phyloP scores from a whole-genome alignment of 2,888 invertebrate genomes.

The Drosophila neonasuta region DNA sequence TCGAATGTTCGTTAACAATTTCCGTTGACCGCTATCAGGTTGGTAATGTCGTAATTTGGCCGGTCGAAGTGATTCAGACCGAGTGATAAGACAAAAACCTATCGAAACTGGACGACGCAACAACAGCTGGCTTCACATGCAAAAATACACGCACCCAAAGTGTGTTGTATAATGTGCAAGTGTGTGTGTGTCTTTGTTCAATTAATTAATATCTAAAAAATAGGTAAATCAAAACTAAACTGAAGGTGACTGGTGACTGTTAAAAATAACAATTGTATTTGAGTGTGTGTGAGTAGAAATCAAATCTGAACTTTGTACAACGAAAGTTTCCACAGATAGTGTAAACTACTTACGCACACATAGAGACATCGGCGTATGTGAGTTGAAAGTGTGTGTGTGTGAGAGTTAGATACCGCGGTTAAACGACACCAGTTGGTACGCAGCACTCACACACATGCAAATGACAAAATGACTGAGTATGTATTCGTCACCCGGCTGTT shows the following conservation, averaged over 20 bases:
- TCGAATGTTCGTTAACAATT: conserved; percentile 12
- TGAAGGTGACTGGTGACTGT: conserved; percentile 41
- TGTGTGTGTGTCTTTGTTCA: conserved; percentile 23
- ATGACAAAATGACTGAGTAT: not conserved
- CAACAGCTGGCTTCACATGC: conserved; percentile 16
- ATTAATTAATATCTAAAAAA: conserved; percentile 61
- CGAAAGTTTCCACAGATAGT: conserved; percentile 22
- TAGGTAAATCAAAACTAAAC: conserved; percentile 15
- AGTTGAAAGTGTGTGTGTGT: not conserved
- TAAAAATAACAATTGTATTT: conserved; percentile 28
- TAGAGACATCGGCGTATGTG: not conserved
- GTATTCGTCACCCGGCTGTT: conserved; percentile 16
- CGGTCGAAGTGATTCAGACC: conserved; percentile 23
- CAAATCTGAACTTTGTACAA: conserved; percentile 41
- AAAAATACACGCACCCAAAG: not conserved
- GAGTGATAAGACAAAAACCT: conserved; percentile 40
- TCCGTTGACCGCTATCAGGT: conserved; percentile 40
- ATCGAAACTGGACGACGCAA: conserved; percentile 5
- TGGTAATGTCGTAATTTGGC: conserved; percentile 38
- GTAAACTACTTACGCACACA: conserved; percentile 6
- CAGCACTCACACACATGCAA: not conserved
- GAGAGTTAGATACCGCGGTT: conserved; percentile 1
- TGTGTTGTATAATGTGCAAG: not conserved
- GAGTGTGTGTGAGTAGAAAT: conserved; percentile 13
- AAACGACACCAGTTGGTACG: conserved; percentile 2